Conservation (phyloP, 2,888 invertebrate species). For the Gandaritis pyraliata region DNA sequence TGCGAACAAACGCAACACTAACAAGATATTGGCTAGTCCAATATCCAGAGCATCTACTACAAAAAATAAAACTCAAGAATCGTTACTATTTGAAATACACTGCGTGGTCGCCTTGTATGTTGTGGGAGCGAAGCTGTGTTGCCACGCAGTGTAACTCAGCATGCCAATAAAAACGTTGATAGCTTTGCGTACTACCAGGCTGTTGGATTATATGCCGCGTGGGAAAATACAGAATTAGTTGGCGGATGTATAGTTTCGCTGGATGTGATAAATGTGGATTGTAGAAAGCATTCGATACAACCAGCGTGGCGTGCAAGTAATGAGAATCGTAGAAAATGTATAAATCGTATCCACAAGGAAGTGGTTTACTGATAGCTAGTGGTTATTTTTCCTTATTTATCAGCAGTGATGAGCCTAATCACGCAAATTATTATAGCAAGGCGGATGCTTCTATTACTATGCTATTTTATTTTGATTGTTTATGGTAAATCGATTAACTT, state of each 20-base stretch:
- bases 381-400: neutral
- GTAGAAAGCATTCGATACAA: conserved; percentile 19
- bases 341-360: conserved; percentile 7
- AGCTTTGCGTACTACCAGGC: too few species aligned
- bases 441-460: too few species aligned
- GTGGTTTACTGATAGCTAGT: conserved; percentile 11
- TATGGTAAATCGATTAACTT: too few species aligned
- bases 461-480: too few species aligned
- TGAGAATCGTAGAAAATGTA: conserved; percentile 9
- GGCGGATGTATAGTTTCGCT: conserved; percentile 41
- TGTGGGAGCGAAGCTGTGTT: too few species aligned
- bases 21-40: conserved; percentile 70
- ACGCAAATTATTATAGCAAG: too few species aligned
- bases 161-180: too few species aligned
- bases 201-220: conserved; percentile 61
- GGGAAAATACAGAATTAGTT: conserved; percentile 54
- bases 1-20: conserved; percentile 55
- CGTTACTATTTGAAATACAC: too few species aligned
- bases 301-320: conserved; percentile 22
- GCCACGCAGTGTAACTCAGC: too few species aligned
- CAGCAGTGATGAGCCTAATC: neutral
- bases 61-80: too few species aligned
- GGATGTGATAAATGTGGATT: conserved; percentile 36
- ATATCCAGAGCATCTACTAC: conserved; percentile 54
- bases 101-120: too few species aligned